Base-by-base conservation (phyloP, 2,113 vertebrate species). In the Nerophis ophidion region DNA sequence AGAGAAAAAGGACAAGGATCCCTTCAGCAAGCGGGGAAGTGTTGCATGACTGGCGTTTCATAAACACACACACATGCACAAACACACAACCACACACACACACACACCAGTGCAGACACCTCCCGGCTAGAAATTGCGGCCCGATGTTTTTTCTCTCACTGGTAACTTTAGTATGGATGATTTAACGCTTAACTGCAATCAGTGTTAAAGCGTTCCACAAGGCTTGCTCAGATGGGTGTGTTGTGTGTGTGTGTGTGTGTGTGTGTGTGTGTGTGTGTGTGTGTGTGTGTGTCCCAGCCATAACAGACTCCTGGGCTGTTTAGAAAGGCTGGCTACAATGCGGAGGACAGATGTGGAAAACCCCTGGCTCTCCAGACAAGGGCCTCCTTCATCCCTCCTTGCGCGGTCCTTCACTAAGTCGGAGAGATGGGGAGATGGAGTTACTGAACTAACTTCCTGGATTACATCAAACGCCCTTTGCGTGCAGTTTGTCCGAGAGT, bases 381-480 rank as follows among this genome's bases (percentile, higher is more conserved):
- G 88, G 86, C 84, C 87, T 86, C 87, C 87, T 89, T 90, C 80
- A 86, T 84, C 78, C 81, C 81, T 82, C 78, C 76, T 81, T 75
- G 80, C 77, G 72, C 82, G 80, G 77, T 86, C 79, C 82, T 83
- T 79, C 76, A 66, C 79, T 84, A 67, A 79, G 80, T 77, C 67
- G 77, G 61, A 74, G 79, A 61, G 80, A 86, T 40, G 83, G 72
- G 83, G 79, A 77, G 84, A 83, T 90, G 87, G 84, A 82, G 84
- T 90, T 90, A 88, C 90, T 87, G 88, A 89, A 85, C 87, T 86
- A 89, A 90, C 89, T 91, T 91, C 88, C 90, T 90, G 88, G 86
- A 89, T 90, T 89, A 87, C 86, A 89, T 89, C 86, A 90, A 91
- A 89, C 85, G 77, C 69, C 77, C 73, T 57, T 74, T 76, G 76